Base-by-base conservation (phyloP, 2,888 invertebrate genomes). In the Didymodactylos carnosus region DNA sequence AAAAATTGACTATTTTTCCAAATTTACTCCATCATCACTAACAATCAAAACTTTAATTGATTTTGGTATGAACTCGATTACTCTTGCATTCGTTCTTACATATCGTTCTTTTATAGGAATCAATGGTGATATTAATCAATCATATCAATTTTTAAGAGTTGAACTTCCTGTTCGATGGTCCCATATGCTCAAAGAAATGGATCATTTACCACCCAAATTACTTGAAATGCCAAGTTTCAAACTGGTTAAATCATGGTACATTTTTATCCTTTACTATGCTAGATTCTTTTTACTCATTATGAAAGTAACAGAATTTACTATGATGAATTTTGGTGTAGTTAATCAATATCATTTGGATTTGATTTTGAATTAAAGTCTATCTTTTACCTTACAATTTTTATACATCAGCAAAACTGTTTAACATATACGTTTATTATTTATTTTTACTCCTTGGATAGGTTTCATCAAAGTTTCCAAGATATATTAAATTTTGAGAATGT, bases 121-220 rank as follows among this genome's bases (percentile, higher is more conserved):
- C 11, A 35, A 62, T 35, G 35, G 62, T 6, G 62, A 62, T 35
- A 62, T 62, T 10, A 62, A 35, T n/a, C 19, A 91, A 81, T 97
- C 95, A 0, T 97, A 89, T 82, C 87, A 92, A 78, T 98, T 98
- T 83, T 87, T 98, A 8, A 88, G 93, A 75, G 94, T 97, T 84
- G 98, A 98, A 85, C 85, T 98, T 75, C 95, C 97, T 16, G 94
- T 95, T 23, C 88, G 98, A 76, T 85, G 98, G 80, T 94, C 98
- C 72, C 98, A 98, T 83, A 98, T 98, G 80, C 98, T 98, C 95
- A 94, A 95, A 83, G 98, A 98, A 86, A 94, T 98, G 82, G 91
- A 94, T 72, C 86, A 97, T 46, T 85, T 98, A 11, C 98, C 98
- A 0, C 92, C 93, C 77, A 62, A 35, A 62, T 35, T 62, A 35